A percentile compares a stretch with the other conserved stretches of the same genome.
Evolutionary conservation across 2,797 vertebrate genomes (phyloP).

Genomic region (Melanotaenia trifasciata): DNA sequence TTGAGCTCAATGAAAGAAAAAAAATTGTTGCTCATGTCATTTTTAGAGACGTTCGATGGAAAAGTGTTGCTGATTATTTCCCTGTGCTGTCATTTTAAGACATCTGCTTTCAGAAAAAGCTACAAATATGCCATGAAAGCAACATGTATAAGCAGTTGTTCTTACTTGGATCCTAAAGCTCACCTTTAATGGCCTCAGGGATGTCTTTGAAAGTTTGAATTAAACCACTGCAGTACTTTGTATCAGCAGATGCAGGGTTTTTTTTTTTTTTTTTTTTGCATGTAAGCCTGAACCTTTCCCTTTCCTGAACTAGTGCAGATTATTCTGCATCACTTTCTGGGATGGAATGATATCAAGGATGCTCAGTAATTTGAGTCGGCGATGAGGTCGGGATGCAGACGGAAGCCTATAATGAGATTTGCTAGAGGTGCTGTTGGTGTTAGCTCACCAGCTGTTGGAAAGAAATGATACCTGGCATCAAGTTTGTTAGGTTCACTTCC

Average conservation of each 20-base stretch:
- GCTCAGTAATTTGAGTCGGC: slow-evolving; percentile 66
- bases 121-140: background rate
- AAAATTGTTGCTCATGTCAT: slow-evolving; percentile 1
- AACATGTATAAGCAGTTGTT: slow-evolving; percentile 4
- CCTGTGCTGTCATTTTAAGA: slow-evolving; percentile 8
- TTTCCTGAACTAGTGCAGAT: slow-evolving; percentile 31
- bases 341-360: slow-evolving; percentile 51
- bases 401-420: slow-evolving; percentile 64
- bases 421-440: slow-evolving; percentile 42
- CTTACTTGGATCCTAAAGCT: slow-evolving; percentile 16
- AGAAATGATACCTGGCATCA: slow-evolving; percentile 24
- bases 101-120: slow-evolving; percentile 7
- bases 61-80: slow-evolving; percentile 22
- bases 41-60: slow-evolving; percentile 9
- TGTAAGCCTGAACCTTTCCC: slow-evolving; percentile 22
- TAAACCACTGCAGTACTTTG: slow-evolving; percentile 6
- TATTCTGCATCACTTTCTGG: slow-evolving; percentile 46
- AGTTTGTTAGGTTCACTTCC: background rate
- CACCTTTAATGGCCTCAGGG: background rate
- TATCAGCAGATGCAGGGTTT: slow-evolving; percentile 8
- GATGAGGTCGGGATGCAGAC: slow-evolving; percentile 61
- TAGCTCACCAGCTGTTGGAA: slow-evolving; percentile 36
- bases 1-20: slow-evolving; percentile 11
- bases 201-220: slow-evolving; percentile 11
- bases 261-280: slow-evolving; percentile 2